Evolutionary conservation across 2,888 invertebrate genomes (phyloP), one percentile per base, ranked within the genome.

Genomic region (Ectobius pallidus): DNA sequence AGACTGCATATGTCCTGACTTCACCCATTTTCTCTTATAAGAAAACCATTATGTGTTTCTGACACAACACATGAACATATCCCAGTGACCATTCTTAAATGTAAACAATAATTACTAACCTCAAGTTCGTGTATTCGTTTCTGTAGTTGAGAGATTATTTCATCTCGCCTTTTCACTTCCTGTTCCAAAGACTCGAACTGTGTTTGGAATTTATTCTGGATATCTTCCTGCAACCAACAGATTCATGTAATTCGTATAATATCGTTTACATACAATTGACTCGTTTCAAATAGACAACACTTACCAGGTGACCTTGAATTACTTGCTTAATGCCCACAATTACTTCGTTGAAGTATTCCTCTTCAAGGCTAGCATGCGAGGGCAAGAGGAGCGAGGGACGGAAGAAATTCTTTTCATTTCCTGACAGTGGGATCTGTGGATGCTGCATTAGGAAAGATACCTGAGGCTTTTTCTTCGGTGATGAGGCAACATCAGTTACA

Each of bases 311-410:
- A 7, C 81, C 88, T 82, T 92, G 92, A 83, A 95, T 92, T 63
- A 94, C 91, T 81, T 93, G 91, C 81, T 92, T 92, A 75, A 95
- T 93, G 74, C 91, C 94, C 77, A 90, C 83, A 62, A 94, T 85
- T 27, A 95, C 90, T 81, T 93, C 93, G 44, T 91, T 90, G 80
- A 93, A 91, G 84, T 92, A 93, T 81, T 93, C 93, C 79, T 94
- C 93, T 78, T 93, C 91, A 80, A 89, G 82, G 32, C 89, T 73
- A 22, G 77, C 76, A 55, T 74, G 76, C 39, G 76, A 70, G 27
- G 77, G 75, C 49, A 80, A 78, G 20, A 78, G 63, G 30, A 77
- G 69, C 27, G 75, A 74, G 30, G 77, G 74, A 11, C 75, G 71
- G 69, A 77, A 76, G 69, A 76, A 76, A 71, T 77, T 77, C 70